Evolutionary conservation across 2,113 vertebrate genomes (phyloP).

Genomic region (Sphyrna mokarran): DNA sequence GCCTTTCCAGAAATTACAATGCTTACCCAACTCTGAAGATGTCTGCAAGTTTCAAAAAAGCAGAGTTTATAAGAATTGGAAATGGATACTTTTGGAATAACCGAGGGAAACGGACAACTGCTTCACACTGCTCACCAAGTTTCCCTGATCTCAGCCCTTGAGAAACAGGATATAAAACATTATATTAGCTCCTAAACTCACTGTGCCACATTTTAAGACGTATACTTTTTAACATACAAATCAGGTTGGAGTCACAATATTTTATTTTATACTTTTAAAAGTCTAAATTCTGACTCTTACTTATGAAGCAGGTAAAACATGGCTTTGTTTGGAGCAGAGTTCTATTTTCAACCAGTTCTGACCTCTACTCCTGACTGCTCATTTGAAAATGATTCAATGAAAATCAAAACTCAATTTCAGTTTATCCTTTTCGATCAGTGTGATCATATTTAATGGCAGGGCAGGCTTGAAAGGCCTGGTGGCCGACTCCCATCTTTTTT

Average conservation of each 20-base stretch:
- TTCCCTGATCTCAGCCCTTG: constrained; percentile 85
- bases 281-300: neutral
- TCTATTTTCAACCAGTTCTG: neutral
- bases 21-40: constrained; percentile 92
- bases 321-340: neutral
- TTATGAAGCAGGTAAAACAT: neutral
- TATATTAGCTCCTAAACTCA: neutral
- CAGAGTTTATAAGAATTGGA: constrained; percentile 95
- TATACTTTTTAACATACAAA: neutral
- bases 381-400: neutral
- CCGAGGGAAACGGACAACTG: constrained; percentile 91
- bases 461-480: too few relatives aligned
- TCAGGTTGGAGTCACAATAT: neutral
- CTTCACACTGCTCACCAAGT: constrained; percentile 92
- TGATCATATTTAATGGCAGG: too few relatives aligned
- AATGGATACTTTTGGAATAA: constrained; percentile 98
- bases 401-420: neutral
- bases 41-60: constrained; percentile 89
- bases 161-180: constrained; percentile 31
- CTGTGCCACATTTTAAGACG: neutral
- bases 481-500: too few relatives aligned
- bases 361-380: neutral
- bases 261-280: neutral
- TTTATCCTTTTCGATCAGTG: neutral
- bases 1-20: rapidly evolving